Evolutionary conservation across 1,140 invertebrate species (phyloP), one percentile per base, ranked within the genome.

Genomic region (Chlorops oryzae): DNA sequence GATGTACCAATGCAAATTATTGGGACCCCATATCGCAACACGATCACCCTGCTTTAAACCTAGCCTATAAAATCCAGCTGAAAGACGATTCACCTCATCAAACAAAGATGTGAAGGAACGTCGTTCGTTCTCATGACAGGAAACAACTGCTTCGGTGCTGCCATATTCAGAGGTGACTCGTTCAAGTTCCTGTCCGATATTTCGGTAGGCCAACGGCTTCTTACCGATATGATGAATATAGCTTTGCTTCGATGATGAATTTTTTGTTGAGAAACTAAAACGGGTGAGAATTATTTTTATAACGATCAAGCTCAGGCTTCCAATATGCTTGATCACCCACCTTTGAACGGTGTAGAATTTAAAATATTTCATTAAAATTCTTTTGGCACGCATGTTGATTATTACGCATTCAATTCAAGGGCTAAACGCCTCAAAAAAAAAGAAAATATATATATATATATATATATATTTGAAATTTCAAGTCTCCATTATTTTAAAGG

Each of bases 11-110:
- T 90, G 84, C 5, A 83, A 63, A 21, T 78, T 77, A 73, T 97
- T 98, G 1, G 92, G 91, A 0, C 85, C 83, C 88, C 90, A 96
- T 12, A 98, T 76, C 0, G 87, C 94, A 3, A 99, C 58, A 6
- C 87, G 70, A 62, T 98, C 94, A 0, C 91, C 92, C 42, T 75
- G 79, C 51, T 83, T 63, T 10, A 97, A 65, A 0, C 92, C 92
- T 10, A 94, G 62, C 21, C 80, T 79, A 34, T 83, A 65, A 0
- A 98, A 75, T 2, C 90, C 88, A 13, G 86, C 85, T 3, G 91
- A 93, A 2, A 97, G 61, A 24, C 80, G 78, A 61, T 96, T 86
- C 1, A 79, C 84, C 62, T 87, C 74, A 21, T 74, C 63, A 5
- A 85, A 54, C 0, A 89, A 64, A 47, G 87, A 75, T 2, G 62